phyloP scores from a whole-genome alignment of 2,888 invertebrate species.

The Eledona agricola region DNA sequence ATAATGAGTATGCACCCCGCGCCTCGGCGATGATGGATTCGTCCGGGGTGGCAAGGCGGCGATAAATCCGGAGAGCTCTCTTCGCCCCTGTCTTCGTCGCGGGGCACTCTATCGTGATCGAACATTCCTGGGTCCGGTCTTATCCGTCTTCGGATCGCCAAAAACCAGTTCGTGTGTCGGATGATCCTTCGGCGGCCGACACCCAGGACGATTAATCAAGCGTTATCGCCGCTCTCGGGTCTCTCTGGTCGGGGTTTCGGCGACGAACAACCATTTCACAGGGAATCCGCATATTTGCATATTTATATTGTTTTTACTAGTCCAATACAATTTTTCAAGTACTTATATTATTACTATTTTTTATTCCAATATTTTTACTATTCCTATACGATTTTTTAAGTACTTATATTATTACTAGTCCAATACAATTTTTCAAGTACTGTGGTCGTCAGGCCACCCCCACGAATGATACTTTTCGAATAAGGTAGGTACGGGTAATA shows the following conservation, averaged over 20 bases:
- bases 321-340: no score
- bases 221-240: slow-evolving; percentile 55
- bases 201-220: slow-evolving; percentile 60
- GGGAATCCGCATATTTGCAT: no score
- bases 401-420: no score
- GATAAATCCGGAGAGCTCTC: slow-evolving; percentile 51
- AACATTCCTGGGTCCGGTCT: slow-evolving; percentile 55
- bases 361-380: no score
- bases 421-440: no score
- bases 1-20: slow-evolving; percentile 54
- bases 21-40: slow-evolving; percentile 43
- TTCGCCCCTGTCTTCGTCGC: slow-evolving; percentile 46
- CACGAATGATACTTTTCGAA: no score
- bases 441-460: no score
- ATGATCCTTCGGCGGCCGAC: slow-evolving; percentile 56
- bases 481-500: no score
- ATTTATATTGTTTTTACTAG: no score
- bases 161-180: slow-evolving; percentile 58
- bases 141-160: slow-evolving; percentile 57
- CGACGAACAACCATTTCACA: no score
- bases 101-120: slow-evolving; percentile 52
- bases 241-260: slow-evolving; percentile 38
- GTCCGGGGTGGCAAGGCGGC: slow-evolving; percentile 39
- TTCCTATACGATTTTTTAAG: no score
- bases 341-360: no score